These are phyloP conservation scores for Abrostola triplasia DNA, from an alignment of 2,888 invertebrate genomes.

Conservation along the genomic window DNA sequence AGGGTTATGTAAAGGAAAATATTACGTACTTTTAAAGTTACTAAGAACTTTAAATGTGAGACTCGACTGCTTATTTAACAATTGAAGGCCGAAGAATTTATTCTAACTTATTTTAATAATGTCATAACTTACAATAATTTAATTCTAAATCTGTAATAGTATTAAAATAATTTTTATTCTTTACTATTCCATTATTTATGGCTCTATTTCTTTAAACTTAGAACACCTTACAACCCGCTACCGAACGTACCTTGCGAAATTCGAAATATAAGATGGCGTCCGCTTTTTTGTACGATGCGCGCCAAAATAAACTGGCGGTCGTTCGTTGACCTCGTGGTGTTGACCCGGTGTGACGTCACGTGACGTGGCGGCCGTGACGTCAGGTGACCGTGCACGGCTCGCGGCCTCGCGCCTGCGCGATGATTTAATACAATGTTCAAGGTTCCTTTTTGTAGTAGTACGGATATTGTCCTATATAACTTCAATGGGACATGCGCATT, in stretches of 20 bases:
- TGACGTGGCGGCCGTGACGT: constrained; percentile 77
- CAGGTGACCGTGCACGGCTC: constrained; percentile 62
- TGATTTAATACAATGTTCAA: constrained; percentile 72
- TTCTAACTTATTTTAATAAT: constrained; percentile 51
- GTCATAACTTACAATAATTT: not conserved
- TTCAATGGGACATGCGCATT: constrained; percentile 45
- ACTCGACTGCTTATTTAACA: constrained; percentile 7
- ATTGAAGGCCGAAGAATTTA: constrained; percentile 12
- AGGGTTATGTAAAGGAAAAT: constrained; percentile 5
- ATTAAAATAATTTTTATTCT: no score
- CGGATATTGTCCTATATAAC: constrained; percentile 60
- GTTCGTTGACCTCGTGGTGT: constrained; percentile 81
- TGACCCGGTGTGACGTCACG: constrained; percentile 72
- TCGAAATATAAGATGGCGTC: constrained; percentile 73
- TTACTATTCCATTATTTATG: constrained; percentile 38
- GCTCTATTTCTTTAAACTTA: constrained; percentile 57
- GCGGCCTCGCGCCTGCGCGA: constrained; percentile 62
- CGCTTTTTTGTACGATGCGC: constrained; percentile 71
- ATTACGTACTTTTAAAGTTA: constrained; percentile 5
- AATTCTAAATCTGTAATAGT: no score
- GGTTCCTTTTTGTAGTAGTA: constrained; percentile 70
- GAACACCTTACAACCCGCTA: constrained; percentile 48
- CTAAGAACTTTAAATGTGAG: constrained; percentile 10
- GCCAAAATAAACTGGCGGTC: constrained; percentile 85
- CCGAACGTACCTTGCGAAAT: constrained; percentile 57